Evolutionary conservation across 2,888 invertebrate species (phyloP).

Genomic region (Lutraria lutraria): DNA sequence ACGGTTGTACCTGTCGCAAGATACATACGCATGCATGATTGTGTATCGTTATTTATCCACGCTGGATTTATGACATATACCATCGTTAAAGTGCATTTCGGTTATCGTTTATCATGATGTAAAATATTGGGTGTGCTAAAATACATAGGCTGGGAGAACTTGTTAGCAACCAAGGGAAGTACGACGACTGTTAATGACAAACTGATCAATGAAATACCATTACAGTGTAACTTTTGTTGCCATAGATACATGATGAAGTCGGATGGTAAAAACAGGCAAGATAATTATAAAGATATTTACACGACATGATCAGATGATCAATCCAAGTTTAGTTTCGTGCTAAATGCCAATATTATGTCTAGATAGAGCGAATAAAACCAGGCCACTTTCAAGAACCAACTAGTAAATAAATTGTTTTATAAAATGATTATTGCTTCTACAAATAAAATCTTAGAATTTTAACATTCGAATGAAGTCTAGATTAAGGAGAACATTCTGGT

Average conservation of each 20-base stretch:
- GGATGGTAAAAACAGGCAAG: too few species aligned
- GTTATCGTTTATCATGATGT: not conserved
- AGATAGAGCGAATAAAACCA: too few species aligned
- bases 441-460: not conserved
- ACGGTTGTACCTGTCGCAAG: not conserved
- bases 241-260: too few species aligned
- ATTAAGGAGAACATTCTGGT: not conserved
- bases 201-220: not conserved
- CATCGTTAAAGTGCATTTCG: slow-evolving; percentile 1
- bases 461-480: not conserved
- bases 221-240: too few species aligned
- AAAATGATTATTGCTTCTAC: not conserved
- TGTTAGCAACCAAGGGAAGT: not conserved
- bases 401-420: too few species aligned
- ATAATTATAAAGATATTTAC: too few species aligned
- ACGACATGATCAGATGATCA: too few species aligned
- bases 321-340: too few species aligned
- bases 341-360: too few species aligned
- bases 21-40: slow-evolving; percentile 1
- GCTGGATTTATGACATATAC: slow-evolving; percentile 20
- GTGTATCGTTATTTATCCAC: slow-evolving; percentile 3
- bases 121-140: not conserved
- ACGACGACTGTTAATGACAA: not conserved
- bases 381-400: too few species aligned
- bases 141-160: not conserved